Conservation (phyloP, 2,113 vertebrate species). For the Boleophthalmus pectinirostris region DNA sequence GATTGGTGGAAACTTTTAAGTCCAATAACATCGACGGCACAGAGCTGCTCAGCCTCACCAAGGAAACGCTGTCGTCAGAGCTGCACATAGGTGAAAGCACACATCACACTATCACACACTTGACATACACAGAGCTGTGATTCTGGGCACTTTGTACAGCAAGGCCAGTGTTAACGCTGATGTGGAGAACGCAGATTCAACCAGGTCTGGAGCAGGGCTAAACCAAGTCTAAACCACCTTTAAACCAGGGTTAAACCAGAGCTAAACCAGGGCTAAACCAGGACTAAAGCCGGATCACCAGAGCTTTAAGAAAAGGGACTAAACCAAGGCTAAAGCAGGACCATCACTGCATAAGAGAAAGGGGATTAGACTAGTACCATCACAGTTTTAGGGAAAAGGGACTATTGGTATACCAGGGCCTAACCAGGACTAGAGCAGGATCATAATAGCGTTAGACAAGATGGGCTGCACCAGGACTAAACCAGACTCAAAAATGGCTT, state of each 20-base stretch:
- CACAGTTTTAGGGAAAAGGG: neutral
- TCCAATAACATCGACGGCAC: conserved; percentile 92
- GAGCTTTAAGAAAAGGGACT: too few species aligned
- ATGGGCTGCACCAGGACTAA: neutral
- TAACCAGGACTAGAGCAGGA: neutral
- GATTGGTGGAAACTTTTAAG: conserved; percentile 83
- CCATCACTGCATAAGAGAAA: too few species aligned
- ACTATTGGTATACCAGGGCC: neutral
- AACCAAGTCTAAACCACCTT: neutral
- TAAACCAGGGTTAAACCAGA: neutral
- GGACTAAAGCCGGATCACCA: neutral
- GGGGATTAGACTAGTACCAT: neutral
- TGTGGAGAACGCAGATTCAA: neutral
- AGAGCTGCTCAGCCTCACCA: conserved; percentile 87
- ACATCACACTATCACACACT: conserved; percentile 21
- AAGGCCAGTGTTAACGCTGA: neutral
- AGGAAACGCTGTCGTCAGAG: conserved; percentile 86
- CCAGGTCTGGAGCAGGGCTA: neutral
- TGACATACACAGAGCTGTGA: too few species aligned
- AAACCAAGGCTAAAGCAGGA: neutral
- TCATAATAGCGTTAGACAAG: neutral
- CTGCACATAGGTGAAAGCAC: conserved; percentile 89
- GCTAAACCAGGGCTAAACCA: neutral
- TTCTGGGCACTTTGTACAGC: neutral
- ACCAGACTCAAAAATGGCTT: too few species aligned